Evolutionary conservation across 2,797 vertebrate genomes (phyloP), one percentile per base, ranked within the genome.

Genomic region (Pipistrellus nathusii): DNA sequence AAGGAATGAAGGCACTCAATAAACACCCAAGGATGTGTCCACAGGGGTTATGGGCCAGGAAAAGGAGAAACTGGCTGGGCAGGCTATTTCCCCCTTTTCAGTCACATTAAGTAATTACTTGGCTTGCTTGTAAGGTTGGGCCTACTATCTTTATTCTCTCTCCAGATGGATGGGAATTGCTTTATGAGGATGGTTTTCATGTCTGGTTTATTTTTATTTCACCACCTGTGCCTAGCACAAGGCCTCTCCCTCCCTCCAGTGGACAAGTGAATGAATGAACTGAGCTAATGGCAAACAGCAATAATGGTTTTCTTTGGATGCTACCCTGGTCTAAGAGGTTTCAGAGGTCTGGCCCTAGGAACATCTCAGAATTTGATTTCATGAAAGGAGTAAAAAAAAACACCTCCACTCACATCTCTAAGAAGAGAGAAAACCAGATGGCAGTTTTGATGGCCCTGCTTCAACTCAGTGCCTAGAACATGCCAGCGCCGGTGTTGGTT

Each of bases 151-250:
- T 91, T 91, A 83, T 85, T 90, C 92, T 85, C 38, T 85, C 90
- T 96, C 85, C 73, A 83, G 93, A 92, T 84, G 94, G 88, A 72
- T 72, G 88, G 41, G 64, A 92, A 90, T 83, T 88, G 78, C 64
- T 82, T 93, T 90, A 55, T 25, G 89, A 87, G 77, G 48, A 38
- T 59, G 94, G 73, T 94, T 93, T 71, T 89, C 32, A 68, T 32
- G 77, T 89, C 81, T 93, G 80, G 84, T 93, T 89, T 93, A 73
- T 97, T 96, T 97, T 96, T 93, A 69, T 93, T 94, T 94, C 1
- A 3, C 86, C 82, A 91, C 90, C 93, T 95, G 72, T 95, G 90
- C 91, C 81, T 89, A 91, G 89, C 76, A 90, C 87, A 57, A 46
- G 64, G 68, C 41, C 62, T 94, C 44, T 55, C 27, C 81, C 68